Evolutionary conservation across 2,797 vertebrate species (phyloP).

Genomic region (Tokudaia muenninki): DNA sequence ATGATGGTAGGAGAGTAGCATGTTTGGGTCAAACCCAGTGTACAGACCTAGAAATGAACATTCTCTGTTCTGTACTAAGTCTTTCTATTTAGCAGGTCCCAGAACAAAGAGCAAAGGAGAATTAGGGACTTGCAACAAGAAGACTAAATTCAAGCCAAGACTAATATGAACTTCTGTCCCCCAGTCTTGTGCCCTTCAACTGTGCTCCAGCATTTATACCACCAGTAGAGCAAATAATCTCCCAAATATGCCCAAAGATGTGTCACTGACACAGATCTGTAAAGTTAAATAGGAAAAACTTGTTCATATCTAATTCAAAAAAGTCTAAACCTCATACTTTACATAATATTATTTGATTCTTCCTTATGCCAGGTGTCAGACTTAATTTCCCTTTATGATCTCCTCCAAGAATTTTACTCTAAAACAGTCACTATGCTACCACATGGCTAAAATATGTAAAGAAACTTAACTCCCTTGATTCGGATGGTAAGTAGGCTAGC

Average conservation of each 20-base stretch:
- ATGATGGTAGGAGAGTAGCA: background rate
- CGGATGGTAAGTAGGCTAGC: slow-evolving; percentile 50
- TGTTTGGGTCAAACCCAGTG: background rate
- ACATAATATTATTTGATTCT: slow-evolving; percentile 64
- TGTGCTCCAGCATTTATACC: background rate
- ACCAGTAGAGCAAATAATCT: background rate
- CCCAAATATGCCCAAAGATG: slow-evolving; percentile 31
- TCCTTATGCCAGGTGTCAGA: slow-evolving; percentile 59
- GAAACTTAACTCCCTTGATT: slow-evolving; percentile 63
- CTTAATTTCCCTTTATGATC: slow-evolving; percentile 70
- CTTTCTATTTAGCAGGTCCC: slow-evolving; percentile 51
- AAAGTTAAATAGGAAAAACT: slow-evolving; percentile 53
- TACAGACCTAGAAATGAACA: background rate
- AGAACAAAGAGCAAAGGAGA: slow-evolving; percentile 21
- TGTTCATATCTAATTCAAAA: slow-evolving; percentile 52
- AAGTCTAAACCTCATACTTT: slow-evolving; percentile 52
- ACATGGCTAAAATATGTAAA: slow-evolving; percentile 47
- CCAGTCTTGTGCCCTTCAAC: background rate
- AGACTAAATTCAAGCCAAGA: slow-evolving; percentile 22
- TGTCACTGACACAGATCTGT: slow-evolving; percentile 60
- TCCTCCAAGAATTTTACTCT: slow-evolving; percentile 58
- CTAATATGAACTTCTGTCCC: background rate
- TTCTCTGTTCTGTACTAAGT: background rate
- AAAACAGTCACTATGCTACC: slow-evolving; percentile 52
- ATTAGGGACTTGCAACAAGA: slow-evolving; percentile 41